phyloP scores from a whole-genome alignment of 2,797 vertebrate species.

The Rallus crepitans region DNA sequence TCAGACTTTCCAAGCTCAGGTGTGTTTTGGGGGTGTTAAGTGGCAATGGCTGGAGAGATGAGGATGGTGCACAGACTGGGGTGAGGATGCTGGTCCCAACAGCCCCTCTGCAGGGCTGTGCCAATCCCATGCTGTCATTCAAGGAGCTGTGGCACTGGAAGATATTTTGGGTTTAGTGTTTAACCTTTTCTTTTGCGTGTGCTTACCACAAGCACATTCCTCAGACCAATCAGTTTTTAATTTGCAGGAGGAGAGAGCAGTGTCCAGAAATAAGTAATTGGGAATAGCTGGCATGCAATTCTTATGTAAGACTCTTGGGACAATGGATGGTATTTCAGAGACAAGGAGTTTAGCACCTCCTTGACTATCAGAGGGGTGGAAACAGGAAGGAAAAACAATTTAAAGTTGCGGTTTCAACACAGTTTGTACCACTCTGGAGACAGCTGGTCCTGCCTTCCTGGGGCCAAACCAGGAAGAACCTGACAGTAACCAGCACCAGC shows the following conservation, averaged over 20 bases:
- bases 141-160: background rate
- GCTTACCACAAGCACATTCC: background rate
- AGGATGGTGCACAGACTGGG: background rate
- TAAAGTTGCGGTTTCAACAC: background rate
- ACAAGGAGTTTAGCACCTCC: background rate
- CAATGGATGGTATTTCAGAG: background rate
- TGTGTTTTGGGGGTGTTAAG: accelerated
- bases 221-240: background rate
- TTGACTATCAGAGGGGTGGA: background rate
- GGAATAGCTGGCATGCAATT: background rate
- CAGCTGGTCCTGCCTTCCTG: background rate
- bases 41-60: background rate
- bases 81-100: background rate
- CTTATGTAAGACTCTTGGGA: background rate
- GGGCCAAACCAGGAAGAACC: background rate
- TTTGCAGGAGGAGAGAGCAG: background rate
- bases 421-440: background rate
- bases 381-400: background rate
- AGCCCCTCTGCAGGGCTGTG: accelerated
- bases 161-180: background rate
- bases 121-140: accelerated
- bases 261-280: slow-evolving; percentile 10
- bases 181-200: background rate
- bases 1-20: background rate
- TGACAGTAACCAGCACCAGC: background rate